Evolutionary conservation across 2,113 vertebrate genomes (phyloP), one percentile per base, ranked within the genome.

Genomic region (Chauna torquata): DNA sequence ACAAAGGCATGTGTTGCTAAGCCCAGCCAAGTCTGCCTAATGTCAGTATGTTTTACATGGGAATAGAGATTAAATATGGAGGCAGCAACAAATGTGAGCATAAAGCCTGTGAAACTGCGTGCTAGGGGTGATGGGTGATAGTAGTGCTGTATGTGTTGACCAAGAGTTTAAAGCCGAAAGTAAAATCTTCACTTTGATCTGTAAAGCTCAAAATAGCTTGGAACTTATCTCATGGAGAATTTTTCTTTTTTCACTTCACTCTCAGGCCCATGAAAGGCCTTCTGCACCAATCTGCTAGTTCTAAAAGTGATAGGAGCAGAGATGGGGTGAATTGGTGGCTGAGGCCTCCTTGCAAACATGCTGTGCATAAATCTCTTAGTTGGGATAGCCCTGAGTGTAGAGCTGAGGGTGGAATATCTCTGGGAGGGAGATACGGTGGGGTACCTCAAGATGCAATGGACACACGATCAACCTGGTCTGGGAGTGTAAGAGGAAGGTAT

Each of bases 381-480:
- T 79, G 28, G 47, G 50, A 30, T 54, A 32, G 12, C 36, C 12
- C 20, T 44, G 30, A 18, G 9, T 19, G 16, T 3, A 42, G 36
- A 54, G 6, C 10, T 62, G 27, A 78, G 8, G 11, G 28, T 12
- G 9, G 27, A 49, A 30, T 25, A n/a, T 2, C 1, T 76, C 23
- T 49, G 45, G 5, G 25, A 58, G 16, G 16, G 8, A 92, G 12
- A 2, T 47, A 12, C 24, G 17, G 23, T 75, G 30, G 40, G 42
- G 28, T 32, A 62, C 20, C 7, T 57, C 38, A 76, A 40, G 8
- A 7, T 88, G 12, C 47, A 62, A 8, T 27, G 20, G 13, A 32
- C 23, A 24, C 0, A 2, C 11, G 12, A 70, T 40, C 25, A 70
- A 3, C 16, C 12, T 55, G 8, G 1, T 47, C 30, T 78, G 42